A percentile compares a stretch with the other conserved stretches of the same genome.
These are phyloP conservation scores for Arnoldichthys spilopterus DNA, from an alignment of 2,797 vertebrate species.

Conservation along the genomic window DNA sequence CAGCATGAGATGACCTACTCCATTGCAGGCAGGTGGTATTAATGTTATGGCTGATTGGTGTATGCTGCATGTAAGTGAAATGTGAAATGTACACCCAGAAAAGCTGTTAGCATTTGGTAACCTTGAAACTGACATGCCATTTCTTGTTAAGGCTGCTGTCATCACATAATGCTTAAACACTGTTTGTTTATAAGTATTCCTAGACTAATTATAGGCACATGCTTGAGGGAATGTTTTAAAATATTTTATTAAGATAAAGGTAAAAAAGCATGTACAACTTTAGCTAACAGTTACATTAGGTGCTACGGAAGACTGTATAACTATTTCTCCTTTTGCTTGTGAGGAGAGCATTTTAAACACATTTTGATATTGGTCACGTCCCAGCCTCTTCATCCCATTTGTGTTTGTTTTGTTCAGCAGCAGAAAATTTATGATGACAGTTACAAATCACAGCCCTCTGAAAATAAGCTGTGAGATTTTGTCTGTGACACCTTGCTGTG, in stretches of 20 bases:
- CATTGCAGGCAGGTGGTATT: no score
- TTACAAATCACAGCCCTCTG: conserved; percentile 25
- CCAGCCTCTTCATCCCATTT: not conserved
- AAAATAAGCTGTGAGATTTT: conserved; percentile 45
- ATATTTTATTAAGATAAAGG: no score
- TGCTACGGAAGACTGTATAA: not conserved
- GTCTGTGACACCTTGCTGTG: conserved; percentile 40
- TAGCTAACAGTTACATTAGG: not conserved
- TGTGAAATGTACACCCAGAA: not conserved
- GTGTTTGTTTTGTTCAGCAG: conserved; percentile 25
- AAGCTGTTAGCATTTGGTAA: not conserved
- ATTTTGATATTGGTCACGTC: conserved; percentile 10
- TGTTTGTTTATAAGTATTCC: not conserved
- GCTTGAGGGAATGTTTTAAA: not conserved
- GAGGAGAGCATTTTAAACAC: not conserved
- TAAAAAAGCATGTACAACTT: no score
- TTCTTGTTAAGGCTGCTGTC: not conserved
- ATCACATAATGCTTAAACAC: not conserved
- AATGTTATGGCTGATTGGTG: not conserved
- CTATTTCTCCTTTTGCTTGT: not conserved
- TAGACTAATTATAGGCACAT: not conserved
- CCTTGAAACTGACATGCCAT: not conserved
- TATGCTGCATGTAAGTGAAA: not conserved
- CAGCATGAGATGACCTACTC: no score
- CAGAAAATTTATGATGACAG: conserved; percentile 46